phyloP scores from a whole-genome alignment of 2,797 vertebrate species.

The Sternarchorhynchus goeldii region DNA sequence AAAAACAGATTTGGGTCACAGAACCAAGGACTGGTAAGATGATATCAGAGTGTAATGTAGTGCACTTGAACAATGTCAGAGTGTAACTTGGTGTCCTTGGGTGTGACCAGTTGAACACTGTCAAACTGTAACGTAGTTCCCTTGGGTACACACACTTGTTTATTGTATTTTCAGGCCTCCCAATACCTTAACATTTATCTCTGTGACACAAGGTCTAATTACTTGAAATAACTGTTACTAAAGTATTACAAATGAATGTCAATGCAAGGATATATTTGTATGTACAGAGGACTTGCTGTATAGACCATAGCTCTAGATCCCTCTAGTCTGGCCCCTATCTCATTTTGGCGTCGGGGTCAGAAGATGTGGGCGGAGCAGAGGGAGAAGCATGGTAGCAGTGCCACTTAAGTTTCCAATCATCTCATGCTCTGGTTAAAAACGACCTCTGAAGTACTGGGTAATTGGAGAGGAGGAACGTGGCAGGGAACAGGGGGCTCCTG shows the following conservation, averaged over 20 bases:
- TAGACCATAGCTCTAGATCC: not conserved
- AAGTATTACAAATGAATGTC: not conserved
- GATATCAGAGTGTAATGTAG: too few species aligned
- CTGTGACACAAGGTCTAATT: too few species aligned
- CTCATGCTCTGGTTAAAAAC: conserved; percentile 32
- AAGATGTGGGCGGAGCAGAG: conserved; percentile 19
- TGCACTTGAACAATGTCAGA: too few species aligned
- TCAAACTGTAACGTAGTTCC: too few species aligned
- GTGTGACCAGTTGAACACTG: too few species aligned
- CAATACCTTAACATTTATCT: too few species aligned
- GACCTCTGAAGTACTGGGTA: conserved; percentile 37
- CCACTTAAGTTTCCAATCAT: conserved; percentile 29
- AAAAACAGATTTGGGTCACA: too few species aligned
- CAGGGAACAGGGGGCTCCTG: conserved; percentile 22
- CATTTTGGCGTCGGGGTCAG: conserved; percentile 4
- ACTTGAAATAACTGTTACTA: too few species aligned
- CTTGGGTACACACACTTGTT: too few species aligned
- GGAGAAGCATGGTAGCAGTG: conserved; percentile 39
- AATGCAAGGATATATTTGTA: not conserved
- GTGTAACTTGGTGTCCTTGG: too few species aligned
- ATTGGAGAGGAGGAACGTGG: conserved; percentile 45
- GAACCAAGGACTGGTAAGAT: too few species aligned
- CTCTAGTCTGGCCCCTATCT: not conserved
- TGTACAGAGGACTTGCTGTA: not conserved
- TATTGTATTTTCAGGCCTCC: too few species aligned